Percentiles rank a stretch among this genome's conserved stretches.
Conservation (phyloP, 2,113 vertebrate species). For the Calidris pugnax region DNA sequence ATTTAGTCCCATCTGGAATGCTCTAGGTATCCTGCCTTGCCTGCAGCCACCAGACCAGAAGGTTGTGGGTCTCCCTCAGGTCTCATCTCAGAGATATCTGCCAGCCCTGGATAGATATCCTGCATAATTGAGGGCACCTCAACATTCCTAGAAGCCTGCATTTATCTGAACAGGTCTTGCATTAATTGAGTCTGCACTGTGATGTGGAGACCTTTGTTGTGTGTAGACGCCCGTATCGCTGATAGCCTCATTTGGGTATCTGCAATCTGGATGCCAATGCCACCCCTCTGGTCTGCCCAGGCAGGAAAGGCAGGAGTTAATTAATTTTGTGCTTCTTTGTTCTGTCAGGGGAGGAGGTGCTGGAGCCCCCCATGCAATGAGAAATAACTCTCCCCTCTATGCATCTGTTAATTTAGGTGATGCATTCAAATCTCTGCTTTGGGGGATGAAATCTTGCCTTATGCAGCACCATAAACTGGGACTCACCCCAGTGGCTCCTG, state of each 20-base stretch:
- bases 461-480: background rate
- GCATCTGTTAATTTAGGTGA: background rate
- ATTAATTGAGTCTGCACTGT: background rate
- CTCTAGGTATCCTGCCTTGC: background rate
- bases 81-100: too few relatives aligned
- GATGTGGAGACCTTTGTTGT: background rate
- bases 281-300: background rate
- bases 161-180: background rate
- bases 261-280: background rate
- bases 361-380: background rate
- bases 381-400: background rate
- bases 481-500: background rate
- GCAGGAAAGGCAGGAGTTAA: background rate
- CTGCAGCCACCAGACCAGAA: background rate
- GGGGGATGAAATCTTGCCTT: background rate
- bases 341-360: background rate
- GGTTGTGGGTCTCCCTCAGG: background rate
- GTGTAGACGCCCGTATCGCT: fast-evolving
- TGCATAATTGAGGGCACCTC: background rate
- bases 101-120: background rate
- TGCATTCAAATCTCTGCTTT: background rate
- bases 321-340: background rate
- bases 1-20: background rate
- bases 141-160: background rate
- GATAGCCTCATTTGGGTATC: background rate